Conservation (phyloP, 2,113 vertebrate species). For the Boleophthalmus pectinirostris region DNA sequence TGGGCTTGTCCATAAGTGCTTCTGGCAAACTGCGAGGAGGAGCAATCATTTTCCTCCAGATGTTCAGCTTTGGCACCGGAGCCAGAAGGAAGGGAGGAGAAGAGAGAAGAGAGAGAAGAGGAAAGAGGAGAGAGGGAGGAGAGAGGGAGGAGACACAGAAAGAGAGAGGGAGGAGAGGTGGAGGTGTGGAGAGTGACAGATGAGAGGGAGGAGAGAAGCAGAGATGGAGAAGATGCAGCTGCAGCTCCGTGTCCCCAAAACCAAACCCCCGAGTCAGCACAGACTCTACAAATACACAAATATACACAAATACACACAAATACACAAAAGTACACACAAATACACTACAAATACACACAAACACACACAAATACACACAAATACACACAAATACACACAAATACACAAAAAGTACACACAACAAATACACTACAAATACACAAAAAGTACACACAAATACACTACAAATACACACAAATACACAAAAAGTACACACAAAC, state of each 20-base stretch:
- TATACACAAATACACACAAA: too few relatives aligned
- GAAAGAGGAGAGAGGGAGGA: neutral
- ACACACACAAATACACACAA: too few relatives aligned
- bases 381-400: neutral
- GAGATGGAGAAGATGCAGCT: conserved; percentile 51
- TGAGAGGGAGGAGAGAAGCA: too few relatives aligned
- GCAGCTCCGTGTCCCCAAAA: conserved; percentile 53
- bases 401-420: too few relatives aligned
- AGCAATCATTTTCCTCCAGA: conserved; percentile 77
- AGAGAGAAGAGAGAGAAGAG: conserved; percentile 26
- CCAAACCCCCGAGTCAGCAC: conserved; percentile 57
- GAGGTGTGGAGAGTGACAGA: too few relatives aligned
- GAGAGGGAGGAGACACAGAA: too few relatives aligned
- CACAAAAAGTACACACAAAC: too few relatives aligned
- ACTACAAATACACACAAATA: too few relatives aligned
- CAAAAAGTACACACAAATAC: too few relatives aligned
- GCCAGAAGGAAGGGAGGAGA: conserved; percentile 48
- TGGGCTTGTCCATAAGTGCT: conserved; percentile 71
- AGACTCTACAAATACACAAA: conserved; percentile 28
- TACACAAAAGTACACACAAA: too few relatives aligned
- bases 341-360: neutral
- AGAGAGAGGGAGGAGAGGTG: too few relatives aligned
- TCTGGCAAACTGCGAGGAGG: conserved; percentile 58
- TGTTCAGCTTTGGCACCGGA: conserved; percentile 64
- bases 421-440: too few relatives aligned